phyloP scores from a whole-genome alignment of 2,888 invertebrate genomes.

The Cheilosia grossa region DNA sequence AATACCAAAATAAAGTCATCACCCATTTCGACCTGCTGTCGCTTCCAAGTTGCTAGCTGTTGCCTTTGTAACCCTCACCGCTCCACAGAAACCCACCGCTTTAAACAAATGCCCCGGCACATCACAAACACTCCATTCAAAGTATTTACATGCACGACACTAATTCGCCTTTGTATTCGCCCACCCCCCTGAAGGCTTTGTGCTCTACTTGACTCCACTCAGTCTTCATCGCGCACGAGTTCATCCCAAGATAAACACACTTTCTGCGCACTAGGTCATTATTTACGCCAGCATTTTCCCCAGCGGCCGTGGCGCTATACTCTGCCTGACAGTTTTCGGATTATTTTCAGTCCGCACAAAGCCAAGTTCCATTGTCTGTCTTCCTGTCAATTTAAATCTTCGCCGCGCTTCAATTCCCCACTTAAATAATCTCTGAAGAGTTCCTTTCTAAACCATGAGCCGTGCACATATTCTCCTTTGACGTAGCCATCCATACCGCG shows the following conservation, averaged over 20 bases:
- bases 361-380: constrained; percentile 9
- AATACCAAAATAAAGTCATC: no score
- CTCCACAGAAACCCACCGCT: no score
- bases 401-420: constrained; percentile 24
- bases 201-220: constrained; percentile 31
- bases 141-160: no score
- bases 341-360: not conserved
- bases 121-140: no score
- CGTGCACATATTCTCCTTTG: not conserved
- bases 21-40: no score
- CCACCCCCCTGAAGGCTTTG: not conserved
- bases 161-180: no score
- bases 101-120: no score
- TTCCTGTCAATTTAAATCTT: constrained; percentile 24
- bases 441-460: constrained; percentile 7
- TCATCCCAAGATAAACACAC: constrained; percentile 1
- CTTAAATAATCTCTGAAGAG: not conserved
- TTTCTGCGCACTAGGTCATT: constrained; percentile 32
- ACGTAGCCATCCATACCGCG: not conserved
- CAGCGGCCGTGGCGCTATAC: constrained; percentile 13
- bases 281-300: constrained; percentile 32
- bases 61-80: no score
- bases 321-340: constrained; percentile 6
- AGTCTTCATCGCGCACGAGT: constrained; percentile 10
- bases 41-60: no score